Conservation (phyloP, 1,140 invertebrate species). For the Dufourea novaeangliae region DNA sequence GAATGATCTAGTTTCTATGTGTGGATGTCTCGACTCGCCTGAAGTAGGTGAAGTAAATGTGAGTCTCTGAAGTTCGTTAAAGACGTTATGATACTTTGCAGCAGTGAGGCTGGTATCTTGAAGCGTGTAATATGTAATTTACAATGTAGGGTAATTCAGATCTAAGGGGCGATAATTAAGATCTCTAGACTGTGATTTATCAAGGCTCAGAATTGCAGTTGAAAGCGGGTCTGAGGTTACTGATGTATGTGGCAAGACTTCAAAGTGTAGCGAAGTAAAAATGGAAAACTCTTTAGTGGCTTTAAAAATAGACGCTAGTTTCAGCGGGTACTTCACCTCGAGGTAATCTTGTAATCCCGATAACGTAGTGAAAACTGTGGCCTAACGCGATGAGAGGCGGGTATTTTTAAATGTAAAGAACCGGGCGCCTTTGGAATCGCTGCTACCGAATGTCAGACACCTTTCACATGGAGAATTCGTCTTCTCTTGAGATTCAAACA, state of each 20-base stretch:
- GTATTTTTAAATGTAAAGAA: not conserved
- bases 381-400: not conserved
- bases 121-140: too few species aligned
- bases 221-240: not conserved
- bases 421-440: not conserved
- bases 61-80: too few species aligned
- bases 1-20: too few species aligned
- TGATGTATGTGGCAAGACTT: not conserved
- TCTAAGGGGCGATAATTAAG: too few species aligned
- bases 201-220: too few species aligned
- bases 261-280: not conserved
- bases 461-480: not conserved
- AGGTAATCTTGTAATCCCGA: constrained; percentile 1
- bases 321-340: not conserved
- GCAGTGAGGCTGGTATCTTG: too few species aligned
- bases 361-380: not conserved
- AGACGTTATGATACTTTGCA: too few species aligned
- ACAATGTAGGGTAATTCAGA: too few species aligned
- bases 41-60: too few species aligned
- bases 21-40: too few species aligned
- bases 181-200: too few species aligned
- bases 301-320: not conserved
- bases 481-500: not conserved
- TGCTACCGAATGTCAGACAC: not conserved
- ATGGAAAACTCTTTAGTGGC: not conserved